These are phyloP conservation scores for Thermophis baileyi DNA, from an alignment of 2,113 vertebrate genomes.

Conservation along the genomic window DNA sequence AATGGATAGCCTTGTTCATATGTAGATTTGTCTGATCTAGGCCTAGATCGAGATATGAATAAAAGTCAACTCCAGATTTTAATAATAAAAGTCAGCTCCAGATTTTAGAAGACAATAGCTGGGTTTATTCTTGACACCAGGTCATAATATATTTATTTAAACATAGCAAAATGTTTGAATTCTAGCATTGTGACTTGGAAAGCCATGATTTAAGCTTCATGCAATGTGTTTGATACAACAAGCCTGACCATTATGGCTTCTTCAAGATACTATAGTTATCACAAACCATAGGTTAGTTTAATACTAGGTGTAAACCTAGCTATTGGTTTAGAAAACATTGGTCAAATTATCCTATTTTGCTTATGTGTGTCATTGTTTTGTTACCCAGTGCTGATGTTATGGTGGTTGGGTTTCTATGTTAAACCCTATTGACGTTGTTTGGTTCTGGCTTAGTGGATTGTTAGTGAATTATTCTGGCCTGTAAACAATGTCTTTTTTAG, in stretches of 20 bases:
- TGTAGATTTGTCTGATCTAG: not conserved
- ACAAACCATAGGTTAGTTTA: not conserved
- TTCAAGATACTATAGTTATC: not conserved
- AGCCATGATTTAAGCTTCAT: not conserved
- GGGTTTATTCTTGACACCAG: not conserved
- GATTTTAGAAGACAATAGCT: not conserved
- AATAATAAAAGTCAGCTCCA: not conserved
- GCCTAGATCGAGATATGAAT: not conserved
- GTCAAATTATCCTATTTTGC: not conserved
- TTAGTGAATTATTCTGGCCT: not conserved
- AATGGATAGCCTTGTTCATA: not conserved
- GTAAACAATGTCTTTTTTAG: not conserved
- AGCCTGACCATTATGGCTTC: not conserved
- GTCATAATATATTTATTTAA: not conserved
- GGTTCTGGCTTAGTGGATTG: not conserved
- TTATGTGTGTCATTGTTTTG: not conserved
- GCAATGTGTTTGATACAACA: not conserved
- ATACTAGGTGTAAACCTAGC: not conserved
- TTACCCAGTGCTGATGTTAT: not conserved
- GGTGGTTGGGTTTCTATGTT: not conserved
- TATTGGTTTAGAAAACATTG: not conserved
- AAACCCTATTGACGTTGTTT: not conserved
- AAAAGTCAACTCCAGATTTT: not conserved
- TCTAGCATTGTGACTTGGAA: not conserved
- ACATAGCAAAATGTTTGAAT: not conserved